Evolutionary conservation across 1,140 invertebrate species (phyloP), one percentile per base, ranked within the genome.

Genomic region (Polypedilum vanderplanki): DNA sequence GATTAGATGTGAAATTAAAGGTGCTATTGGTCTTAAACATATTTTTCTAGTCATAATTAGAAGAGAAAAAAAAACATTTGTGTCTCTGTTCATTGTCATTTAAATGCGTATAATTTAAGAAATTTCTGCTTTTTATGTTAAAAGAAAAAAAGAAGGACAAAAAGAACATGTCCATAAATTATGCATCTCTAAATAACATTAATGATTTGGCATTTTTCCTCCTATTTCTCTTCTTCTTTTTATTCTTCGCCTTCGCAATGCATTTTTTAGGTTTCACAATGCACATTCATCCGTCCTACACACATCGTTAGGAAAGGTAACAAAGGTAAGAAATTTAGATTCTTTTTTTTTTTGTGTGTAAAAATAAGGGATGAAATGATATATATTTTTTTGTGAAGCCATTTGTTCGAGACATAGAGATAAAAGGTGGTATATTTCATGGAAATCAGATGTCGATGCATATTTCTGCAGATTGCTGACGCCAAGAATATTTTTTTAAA

Each of bases 401-500:
- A 57, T 57, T 12, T 4, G 46, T n/a, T n/a, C 4, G 12, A 57
- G 41, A 46, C 8, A 18, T 17, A 18, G 10, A 17, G 17, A 67
- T 17, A 67, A 67, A 67, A 67, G 17, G 12, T 67, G 12, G 18
- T 18, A 70, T 18, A 70, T 70, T 70, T 70, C 65, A 70, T 70
- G 65, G 65, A 70, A 70, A 70, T 70, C 65, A 70, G 65, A 70
- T 70, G 65, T 18, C 17, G 65, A 70, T 70, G 65, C 65, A 70
- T 70, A 70, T 70, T 70, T 33, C n/a, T 70, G 65, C 17, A 70
- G 65, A 70, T 70, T 70, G 65, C 65, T 70, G 65, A 70, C 65
- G 65, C 65, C 65, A 70, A 70, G 5, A n/a, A 70, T 4, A 57
- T 57, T n/a, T n/a, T n/a, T 57, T 57, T 57, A n/a, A 70, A 70